A percentile compares a stretch with the other conserved stretches of the same genome.
Evolutionary conservation across 2,888 invertebrate species (phyloP).

Genomic region (Phlogophora meticulosa): DNA sequence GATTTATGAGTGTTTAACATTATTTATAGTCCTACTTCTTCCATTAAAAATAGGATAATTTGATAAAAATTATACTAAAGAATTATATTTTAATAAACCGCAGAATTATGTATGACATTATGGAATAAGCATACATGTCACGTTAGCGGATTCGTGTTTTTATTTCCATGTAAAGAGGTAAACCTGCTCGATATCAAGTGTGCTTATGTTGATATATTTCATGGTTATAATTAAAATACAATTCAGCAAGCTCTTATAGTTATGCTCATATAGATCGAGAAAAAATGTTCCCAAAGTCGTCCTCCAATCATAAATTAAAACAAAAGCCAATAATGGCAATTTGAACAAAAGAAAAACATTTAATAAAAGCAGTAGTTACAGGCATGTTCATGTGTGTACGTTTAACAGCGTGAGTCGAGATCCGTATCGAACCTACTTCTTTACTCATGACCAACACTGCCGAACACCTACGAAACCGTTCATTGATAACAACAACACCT

Average conservation of each 20-base stretch:
- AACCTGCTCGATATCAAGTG: conserved; percentile 38
- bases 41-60: conserved; percentile 47
- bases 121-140: conserved; percentile 40
- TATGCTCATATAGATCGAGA: conserved; percentile 12
- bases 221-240: conserved; percentile 47
- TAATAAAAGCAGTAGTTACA: conserved; percentile 80
- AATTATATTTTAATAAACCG: conserved; percentile 48
- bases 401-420: conserved; percentile 78
- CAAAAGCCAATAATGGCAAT: conserved; percentile 63
- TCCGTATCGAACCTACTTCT: conserved; percentile 80
- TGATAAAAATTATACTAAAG: conserved; percentile 29
- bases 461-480: conserved; percentile 17
- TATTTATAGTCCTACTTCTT: conserved; percentile 28
- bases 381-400: conserved; percentile 77
- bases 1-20: conserved; percentile 22
- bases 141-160: conserved; percentile 25
- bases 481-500: not conserved
- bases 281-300: conserved; percentile 33
- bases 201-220: conserved; percentile 39
- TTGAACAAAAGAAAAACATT: conserved; percentile 64
- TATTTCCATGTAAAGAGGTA: conserved; percentile 31
- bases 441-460: conserved; percentile 69
- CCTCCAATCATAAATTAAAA: conserved; percentile 58
- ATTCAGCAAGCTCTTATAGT: conserved; percentile 26
- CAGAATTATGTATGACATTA: conserved; percentile 37